These are phyloP conservation scores for Neoarius graeffei DNA, from an alignment of 2,113 vertebrate species.

Conservation along the genomic window DNA sequence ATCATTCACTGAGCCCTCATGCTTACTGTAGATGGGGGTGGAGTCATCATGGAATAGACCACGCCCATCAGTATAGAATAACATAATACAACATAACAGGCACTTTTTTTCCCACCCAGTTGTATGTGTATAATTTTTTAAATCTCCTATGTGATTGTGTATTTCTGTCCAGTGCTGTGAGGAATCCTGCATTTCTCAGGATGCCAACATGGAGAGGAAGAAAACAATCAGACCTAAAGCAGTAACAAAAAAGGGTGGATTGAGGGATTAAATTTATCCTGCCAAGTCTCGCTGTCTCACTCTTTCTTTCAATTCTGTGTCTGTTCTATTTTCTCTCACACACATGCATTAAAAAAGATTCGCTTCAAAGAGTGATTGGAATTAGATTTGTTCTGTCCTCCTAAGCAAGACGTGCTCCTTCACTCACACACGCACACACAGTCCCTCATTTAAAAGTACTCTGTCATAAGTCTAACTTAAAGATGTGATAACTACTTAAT, in stretches of 20 bases:
- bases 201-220: background rate
- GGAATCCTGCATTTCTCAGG: constrained; percentile 18
- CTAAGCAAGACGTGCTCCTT: constrained; percentile 9
- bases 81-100: background rate
- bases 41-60: background rate
- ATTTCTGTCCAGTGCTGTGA: background rate
- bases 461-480: constrained; percentile 28
- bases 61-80: background rate
- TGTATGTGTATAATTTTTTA: background rate
- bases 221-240: constrained; percentile 37
- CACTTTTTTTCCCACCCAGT: background rate
- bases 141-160: background rate
- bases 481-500: constrained; percentile 27
- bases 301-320: background rate
- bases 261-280: constrained; percentile 42
- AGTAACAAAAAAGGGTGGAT: constrained; percentile 38
- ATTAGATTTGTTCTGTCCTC: constrained; percentile 35
- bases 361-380: constrained; percentile 20
- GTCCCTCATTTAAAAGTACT: constrained; percentile 16
- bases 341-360: background rate
- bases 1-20: no score
- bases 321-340: constrained; percentile 16
- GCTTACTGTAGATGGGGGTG: no score
- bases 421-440: constrained; percentile 11
- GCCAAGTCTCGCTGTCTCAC: constrained; percentile 13